Evolutionary conservation across 2,113 vertebrate genomes (phyloP), one percentile per base, ranked within the genome.

Genomic region (Microcebus lehilahytsara): DNA sequence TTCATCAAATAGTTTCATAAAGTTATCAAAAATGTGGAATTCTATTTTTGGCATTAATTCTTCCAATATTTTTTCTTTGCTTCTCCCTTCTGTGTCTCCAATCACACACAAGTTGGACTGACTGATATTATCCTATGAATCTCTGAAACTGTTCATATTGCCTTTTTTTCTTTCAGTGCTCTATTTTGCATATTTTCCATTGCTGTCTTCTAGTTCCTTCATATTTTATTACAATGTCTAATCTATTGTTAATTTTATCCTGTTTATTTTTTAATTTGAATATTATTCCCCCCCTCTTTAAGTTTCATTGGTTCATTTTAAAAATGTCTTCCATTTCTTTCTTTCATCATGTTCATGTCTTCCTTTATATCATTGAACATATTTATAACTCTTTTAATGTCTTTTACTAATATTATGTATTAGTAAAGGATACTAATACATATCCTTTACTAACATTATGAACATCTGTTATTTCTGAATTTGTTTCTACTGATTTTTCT

Each of bases 261-360:
- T 60, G 11, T 62, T 93, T 69, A 71, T 37, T 96, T 96, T 85
- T 93, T 89, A 77, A 78, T 85, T 93, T 42, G 71, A 84, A 79
- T 60, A 62, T 62, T 69, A 34, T 22, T 87, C 56, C 9, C 19
- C 25, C 6, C 42, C 23, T 46, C 11, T 89, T 40, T 69, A 83
- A 93, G 49, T 78, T 66, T 14, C n/a, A 49, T 3, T 69, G 19
- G 25, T 10, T 84, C 34, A 51, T 95, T 81, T 32, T 27, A 56
- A 77, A 85, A 78, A 74, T 27, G 34, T 62, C 23, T 89, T 53
- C n/a, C 40, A 46, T 69, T 79, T 85, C 79, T 90, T 93, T 74
- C 40, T 56, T 85, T 62, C n/a, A 34, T 60, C n/a, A 75, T 64
- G 22, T 67, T 80, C 40, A 62, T 14, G 30, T 46, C 23, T 60